Evolutionary conservation across 2,113 vertebrate genomes (phyloP).

Genomic region (Illadopsis cleaveri): DNA sequence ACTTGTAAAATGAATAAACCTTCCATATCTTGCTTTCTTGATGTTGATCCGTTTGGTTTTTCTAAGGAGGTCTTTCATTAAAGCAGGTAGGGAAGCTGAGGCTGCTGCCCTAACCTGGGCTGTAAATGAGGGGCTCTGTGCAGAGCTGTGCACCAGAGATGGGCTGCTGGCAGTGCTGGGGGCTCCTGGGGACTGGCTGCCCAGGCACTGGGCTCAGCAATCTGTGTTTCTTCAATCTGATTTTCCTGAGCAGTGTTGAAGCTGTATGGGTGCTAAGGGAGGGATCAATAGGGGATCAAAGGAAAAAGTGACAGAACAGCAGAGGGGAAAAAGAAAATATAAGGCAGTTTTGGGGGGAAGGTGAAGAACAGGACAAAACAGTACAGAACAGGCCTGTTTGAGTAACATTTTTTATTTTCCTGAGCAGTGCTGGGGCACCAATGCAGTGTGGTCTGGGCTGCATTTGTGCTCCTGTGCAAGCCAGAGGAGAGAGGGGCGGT

Average conservation of each 20-base stretch:
- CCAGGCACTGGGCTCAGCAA: neutral
- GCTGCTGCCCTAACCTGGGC: neutral
- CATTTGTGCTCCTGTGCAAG: neutral
- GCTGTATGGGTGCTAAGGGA: too few species aligned
- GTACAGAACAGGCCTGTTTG: too few species aligned
- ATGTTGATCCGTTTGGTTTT: neutral
- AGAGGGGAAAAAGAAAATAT: too few species aligned
- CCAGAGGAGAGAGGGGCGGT: too few species aligned
- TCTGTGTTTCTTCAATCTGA: fast-evolving
- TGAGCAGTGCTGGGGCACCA: neutral
- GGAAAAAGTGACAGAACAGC: too few species aligned
- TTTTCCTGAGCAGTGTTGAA: neutral
- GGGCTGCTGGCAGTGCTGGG: fast-evolving
- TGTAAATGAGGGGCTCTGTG: neutral
- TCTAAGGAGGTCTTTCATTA: too few species aligned
- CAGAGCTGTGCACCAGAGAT: neutral
- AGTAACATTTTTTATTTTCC: neutral
- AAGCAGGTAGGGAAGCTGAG: neutral
- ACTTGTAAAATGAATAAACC: neutral
- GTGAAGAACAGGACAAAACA: too few species aligned
- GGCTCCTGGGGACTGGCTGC: neutral
- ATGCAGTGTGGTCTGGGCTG: fast-evolving
- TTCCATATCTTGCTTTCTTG: neutral
- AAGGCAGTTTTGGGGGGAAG: too few species aligned
- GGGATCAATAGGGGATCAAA: too few species aligned